Percentiles rank a stretch among this genome's conserved stretches.
phyloP scores from a whole-genome alignment of 2,797 vertebrate genomes.

The Acanthornis magna region DNA sequence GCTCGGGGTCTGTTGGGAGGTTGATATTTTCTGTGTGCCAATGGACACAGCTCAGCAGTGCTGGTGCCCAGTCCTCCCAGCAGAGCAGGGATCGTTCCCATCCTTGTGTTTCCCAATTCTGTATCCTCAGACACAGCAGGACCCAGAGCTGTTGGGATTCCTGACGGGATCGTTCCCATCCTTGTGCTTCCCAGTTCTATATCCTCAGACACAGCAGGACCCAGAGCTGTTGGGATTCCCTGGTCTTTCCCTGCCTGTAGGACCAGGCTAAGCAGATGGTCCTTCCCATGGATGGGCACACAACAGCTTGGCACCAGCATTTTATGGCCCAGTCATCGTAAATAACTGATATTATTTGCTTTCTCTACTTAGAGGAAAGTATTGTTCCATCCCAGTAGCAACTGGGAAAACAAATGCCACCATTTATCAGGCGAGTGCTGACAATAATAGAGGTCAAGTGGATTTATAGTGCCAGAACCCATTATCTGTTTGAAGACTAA shows the following conservation, averaged over 20 bases:
- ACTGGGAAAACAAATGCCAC: slow-evolving; percentile 42
- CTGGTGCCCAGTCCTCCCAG: neutral
- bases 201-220: too few species aligned
- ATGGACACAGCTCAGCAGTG: neutral
- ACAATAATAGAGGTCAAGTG: slow-evolving; percentile 64
- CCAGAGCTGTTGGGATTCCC: neutral
- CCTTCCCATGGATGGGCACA: neutral
- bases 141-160: neutral
- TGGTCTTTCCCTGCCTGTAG: neutral
- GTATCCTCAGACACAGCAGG: neutral
- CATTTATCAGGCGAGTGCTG: slow-evolving; percentile 41
- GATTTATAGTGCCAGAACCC: slow-evolving; percentile 54
- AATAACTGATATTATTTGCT: slow-evolving; percentile 25
- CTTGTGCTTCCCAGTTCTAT: too few species aligned
- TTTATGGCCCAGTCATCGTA: neutral
- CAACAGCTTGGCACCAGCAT: neutral
- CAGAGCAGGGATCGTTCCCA: neutral
- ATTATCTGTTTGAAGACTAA: slow-evolving; percentile 63
- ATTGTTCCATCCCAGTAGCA: slow-evolving; percentile 20
- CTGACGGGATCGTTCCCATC: neutral
- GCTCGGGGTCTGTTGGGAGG: neutral
- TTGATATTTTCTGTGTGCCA: neutral
- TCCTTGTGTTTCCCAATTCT: neutral
- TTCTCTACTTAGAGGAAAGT: neutral
- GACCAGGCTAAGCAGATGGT: neutral